Conservation (phyloP, 2,797 vertebrate species). For the Amphiprion clarkii region DNA sequence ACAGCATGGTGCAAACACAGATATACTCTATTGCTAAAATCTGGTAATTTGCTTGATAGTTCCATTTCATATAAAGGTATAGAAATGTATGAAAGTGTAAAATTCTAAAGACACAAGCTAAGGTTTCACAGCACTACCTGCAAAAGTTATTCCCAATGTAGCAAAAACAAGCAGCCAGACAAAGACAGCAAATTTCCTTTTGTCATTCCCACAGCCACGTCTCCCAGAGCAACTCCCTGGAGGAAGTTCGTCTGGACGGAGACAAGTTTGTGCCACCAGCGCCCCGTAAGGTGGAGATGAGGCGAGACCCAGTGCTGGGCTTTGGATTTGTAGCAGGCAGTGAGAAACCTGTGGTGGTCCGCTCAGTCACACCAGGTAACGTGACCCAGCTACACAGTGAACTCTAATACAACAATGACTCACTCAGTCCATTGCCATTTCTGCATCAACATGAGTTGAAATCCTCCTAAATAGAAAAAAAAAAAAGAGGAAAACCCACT, state of each 20-base stretch:
- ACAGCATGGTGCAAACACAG: background rate
- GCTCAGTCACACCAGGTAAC: conserved; percentile 98
- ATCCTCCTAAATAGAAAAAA: conserved; percentile 39
- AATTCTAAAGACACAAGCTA: background rate
- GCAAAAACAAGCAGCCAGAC: background rate
- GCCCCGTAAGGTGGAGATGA: conserved; percentile 97
- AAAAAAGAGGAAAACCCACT: conserved; percentile 30
- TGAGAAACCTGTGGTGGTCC: conserved; percentile 98
- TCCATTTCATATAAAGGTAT: background rate
- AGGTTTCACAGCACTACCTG: background rate
- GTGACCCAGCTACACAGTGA: conserved; percentile 24
- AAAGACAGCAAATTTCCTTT: background rate
- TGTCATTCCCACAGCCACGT: conserved; percentile 86
- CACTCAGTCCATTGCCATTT: conserved; percentile 40
- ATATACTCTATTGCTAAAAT: background rate
- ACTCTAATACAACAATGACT: conserved; percentile 51
- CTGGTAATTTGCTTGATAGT: background rate
- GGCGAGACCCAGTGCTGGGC: conserved; percentile 97
- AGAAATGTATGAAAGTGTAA: no score
- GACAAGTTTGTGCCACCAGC: conserved; percentile 93
- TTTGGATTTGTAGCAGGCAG: conserved; percentile 99
- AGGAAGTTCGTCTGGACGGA: conserved; percentile 94
- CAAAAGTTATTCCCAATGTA: conserved; percentile 1
- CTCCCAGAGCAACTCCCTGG: conserved; percentile 93
- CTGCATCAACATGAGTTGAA: conserved; percentile 43